Percentiles rank a stretch among this genome's conserved stretches.
These are phyloP conservation scores for Eretmocerus hayati DNA, from an alignment of 2,888 invertebrate species.

Conservation along the genomic window DNA sequence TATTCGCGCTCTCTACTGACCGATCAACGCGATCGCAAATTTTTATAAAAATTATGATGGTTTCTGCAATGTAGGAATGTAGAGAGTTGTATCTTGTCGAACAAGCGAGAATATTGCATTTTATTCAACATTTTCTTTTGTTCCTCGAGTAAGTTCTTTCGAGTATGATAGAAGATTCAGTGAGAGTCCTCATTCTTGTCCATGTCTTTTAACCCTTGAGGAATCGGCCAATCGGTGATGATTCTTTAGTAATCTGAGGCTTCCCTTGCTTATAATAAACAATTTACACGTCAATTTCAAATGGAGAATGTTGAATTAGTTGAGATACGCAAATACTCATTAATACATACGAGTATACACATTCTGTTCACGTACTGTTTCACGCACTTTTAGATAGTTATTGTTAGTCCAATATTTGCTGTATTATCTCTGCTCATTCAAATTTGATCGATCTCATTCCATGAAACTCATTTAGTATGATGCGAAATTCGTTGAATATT, in stretches of 20 bases:
- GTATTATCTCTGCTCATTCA: no score
- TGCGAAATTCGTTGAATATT: not conserved
- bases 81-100: no score
- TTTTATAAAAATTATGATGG: no score
- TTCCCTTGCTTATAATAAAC: constrained; percentile 15
- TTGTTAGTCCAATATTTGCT: no score
- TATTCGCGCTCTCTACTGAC: not conserved
- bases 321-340: not conserved
- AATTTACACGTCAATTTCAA: not conserved
- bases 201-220: constrained; percentile 13
- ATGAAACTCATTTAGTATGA: not conserved
- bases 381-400: no score
- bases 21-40: not conserved
- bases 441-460: no score
- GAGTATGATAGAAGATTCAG: not conserved
- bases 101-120: no score
- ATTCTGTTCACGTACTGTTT: no score
- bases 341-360: no score
- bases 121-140: no score
- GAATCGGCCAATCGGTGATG: constrained; percentile 40
- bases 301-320: not conserved
- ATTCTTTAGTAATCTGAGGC: constrained; percentile 49
- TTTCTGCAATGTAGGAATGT: no score
- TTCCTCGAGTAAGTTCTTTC: no score
- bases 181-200: constrained; percentile 2